A percentile compares a stretch with the other conserved stretches of the same genome.
These are phyloP conservation scores for Alethe diademata DNA, from an alignment of 2,113 vertebrate species.

Conservation along the genomic window DNA sequence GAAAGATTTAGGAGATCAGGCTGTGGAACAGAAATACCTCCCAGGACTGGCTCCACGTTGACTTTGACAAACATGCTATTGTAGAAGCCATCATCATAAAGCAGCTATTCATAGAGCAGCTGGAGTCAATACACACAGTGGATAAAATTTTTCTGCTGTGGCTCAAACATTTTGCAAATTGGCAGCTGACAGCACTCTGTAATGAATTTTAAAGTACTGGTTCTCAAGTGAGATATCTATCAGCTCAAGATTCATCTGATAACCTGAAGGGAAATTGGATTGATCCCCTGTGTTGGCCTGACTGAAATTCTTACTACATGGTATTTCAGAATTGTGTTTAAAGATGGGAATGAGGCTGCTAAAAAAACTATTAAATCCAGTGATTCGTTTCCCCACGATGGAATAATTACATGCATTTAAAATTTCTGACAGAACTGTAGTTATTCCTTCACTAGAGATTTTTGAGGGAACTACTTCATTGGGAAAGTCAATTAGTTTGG, in stretches of 20 bases:
- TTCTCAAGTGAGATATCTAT: slow-evolving; percentile 13
- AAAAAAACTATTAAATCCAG: not conserved
- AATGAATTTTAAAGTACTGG: slow-evolving; percentile 20
- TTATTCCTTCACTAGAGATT: slow-evolving; percentile 15
- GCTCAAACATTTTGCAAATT: slow-evolving; percentile 23
- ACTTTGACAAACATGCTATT: slow-evolving; percentile 28
- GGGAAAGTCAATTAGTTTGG: not conserved
- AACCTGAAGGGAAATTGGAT: not conserved
- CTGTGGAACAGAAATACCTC: slow-evolving; percentile 42
- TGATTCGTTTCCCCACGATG: not conserved
- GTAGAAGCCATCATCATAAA: not conserved
- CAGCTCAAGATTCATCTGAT: slow-evolving; percentile 15
- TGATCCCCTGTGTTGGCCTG: not conserved
- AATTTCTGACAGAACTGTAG: slow-evolving; percentile 17
- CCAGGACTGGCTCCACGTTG: slow-evolving; percentile 33
- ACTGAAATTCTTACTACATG: not conserved
- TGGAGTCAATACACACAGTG: not conserved
- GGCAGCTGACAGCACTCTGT: slow-evolving; percentile 11
- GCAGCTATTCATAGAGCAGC: slow-evolving; percentile 46
- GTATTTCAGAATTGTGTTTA: not conserved
- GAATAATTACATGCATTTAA: slow-evolving; percentile 23
- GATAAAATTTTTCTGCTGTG: not conserved
- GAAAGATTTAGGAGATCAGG: slow-evolving; percentile 44
- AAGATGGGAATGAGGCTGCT: slow-evolving; percentile 31
- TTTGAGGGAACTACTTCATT: not conserved